Conservation (phyloP, 1,140 invertebrate species). For the Subanguina moxae region DNA sequence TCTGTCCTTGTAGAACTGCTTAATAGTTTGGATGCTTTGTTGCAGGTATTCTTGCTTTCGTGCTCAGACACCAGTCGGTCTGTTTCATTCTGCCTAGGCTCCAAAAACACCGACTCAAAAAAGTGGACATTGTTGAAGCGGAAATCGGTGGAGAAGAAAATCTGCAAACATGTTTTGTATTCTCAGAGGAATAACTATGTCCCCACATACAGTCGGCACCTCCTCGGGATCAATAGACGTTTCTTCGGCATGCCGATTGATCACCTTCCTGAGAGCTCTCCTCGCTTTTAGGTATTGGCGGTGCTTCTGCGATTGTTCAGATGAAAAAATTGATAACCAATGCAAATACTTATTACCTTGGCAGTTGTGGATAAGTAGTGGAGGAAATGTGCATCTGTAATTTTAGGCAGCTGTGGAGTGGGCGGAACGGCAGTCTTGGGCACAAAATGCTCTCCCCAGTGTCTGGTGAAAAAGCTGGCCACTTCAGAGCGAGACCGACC, state of each 20-base stretch:
- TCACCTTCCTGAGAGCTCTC: conserved; percentile 36
- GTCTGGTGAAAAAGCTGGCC: conserved; percentile 82
- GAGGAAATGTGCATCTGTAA: conserved; percentile 78
- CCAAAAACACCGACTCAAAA: conserved; percentile 80
- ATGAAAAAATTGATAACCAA: not conserved
- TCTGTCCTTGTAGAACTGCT: conserved; percentile 15
- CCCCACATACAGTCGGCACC: conserved; percentile 68
- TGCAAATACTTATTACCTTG: conserved; percentile 44
- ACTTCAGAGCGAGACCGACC: conserved; percentile 71
- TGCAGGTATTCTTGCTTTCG: not conserved
- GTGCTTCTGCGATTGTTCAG: conserved; percentile 49
- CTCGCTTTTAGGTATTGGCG: conserved; percentile 56
- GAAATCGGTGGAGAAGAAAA: conserved; percentile 79
- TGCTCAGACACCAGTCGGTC: conserved; percentile 36
- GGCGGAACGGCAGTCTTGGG: conserved; percentile 73
- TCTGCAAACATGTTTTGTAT: conserved; percentile 60
- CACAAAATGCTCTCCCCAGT: conserved; percentile 91
- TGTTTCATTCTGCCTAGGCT: conserved; percentile 47
- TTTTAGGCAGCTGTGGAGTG: conserved; percentile 76
- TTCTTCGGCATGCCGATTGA: conserved; percentile 26
- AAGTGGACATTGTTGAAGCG: conserved; percentile 75
- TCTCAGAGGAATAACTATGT: not conserved
- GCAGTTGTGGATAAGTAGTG: conserved; percentile 71
- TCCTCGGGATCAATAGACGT: conserved; percentile 61
- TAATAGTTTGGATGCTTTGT: conserved; percentile 10